phyloP scores from a whole-genome alignment of 2,888 invertebrate genomes.

The Embidobia sp. region DNA sequence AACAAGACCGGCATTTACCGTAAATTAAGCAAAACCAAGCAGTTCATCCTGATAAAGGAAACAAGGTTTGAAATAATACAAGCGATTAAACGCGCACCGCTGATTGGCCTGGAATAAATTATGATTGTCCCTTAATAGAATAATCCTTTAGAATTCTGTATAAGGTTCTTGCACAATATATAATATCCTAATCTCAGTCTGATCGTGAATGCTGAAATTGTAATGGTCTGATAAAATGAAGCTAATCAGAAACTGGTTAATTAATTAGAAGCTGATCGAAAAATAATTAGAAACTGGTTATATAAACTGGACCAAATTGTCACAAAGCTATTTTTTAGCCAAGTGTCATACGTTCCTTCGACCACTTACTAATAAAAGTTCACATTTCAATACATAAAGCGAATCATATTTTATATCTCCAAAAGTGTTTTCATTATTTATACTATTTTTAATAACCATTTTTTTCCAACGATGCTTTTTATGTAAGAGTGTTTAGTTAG shows the following conservation, averaged over 20 bases:
- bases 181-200: slow-evolving; percentile 12
- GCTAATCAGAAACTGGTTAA: slow-evolving; percentile 28
- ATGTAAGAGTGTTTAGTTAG: too few species aligned
- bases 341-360: too few species aligned
- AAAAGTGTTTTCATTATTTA: too few species aligned
- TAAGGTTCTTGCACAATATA: slow-evolving; percentile 19
- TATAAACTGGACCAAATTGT: slow-evolving; percentile 10
- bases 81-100: slow-evolving; percentile 6
- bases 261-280: slow-evolving; percentile 27
- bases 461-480: too few species aligned
- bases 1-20: not conserved
- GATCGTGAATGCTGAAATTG: slow-evolving; percentile 16
- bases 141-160: slow-evolving; percentile 9
- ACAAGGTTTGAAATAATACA: slow-evolving; percentile 10
- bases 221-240: slow-evolving; percentile 8
- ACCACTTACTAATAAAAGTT: too few species aligned
- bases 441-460: too few species aligned
- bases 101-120: slow-evolving; percentile 27
- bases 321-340: not conserved
- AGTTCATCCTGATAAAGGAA: slow-evolving; percentile 1
- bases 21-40: slow-evolving; percentile 11
- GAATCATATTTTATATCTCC: too few species aligned
- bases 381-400: too few species aligned
- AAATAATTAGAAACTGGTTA: slow-evolving; percentile 40
- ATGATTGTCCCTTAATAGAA: slow-evolving; percentile 28